Evolutionary conservation across 2,113 vertebrate genomes (phyloP).

Genomic region (Penelope pileata): DNA sequence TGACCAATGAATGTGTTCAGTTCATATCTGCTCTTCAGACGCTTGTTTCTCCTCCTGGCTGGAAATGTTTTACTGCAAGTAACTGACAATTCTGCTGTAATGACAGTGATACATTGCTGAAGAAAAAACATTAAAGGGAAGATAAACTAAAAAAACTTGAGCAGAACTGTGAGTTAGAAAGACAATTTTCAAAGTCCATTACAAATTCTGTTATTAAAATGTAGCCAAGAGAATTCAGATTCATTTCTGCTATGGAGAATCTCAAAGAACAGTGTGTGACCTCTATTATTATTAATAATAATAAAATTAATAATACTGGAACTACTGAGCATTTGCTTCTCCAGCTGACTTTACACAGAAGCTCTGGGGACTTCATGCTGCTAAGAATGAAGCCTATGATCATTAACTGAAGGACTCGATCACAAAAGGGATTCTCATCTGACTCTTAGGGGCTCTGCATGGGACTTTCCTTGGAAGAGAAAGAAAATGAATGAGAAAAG

Average conservation of each 20-base stretch:
- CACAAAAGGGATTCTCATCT: not conserved
- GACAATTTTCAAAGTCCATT: slow-evolving; percentile 3
- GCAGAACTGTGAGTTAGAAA: not conserved
- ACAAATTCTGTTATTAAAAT: slow-evolving; percentile 26
- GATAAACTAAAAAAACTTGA: not conserved
- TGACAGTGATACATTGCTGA: not conserved
- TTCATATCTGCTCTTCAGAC: not conserved
- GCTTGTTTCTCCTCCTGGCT: slow-evolving; percentile 2
- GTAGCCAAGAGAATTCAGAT: not conserved
- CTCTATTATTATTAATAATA: not conserved
- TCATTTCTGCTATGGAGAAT: not conserved
- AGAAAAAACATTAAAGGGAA: not conserved
- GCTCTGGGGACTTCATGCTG: slow-evolving; percentile 2
- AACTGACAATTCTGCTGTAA: slow-evolving; percentile 14
- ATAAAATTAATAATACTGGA: not conserved
- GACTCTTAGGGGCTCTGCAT: not conserved
- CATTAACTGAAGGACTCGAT: slow-evolving; percentile 20
- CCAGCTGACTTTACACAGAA: slow-evolving; percentile 44
- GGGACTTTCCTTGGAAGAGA: not conserved
- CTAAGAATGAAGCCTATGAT: slow-evolving; percentile 16
- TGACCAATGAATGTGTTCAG: slow-evolving; percentile 1
- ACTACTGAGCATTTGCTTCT: slow-evolving; percentile 8
- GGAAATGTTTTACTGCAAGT: slow-evolving; percentile 25
- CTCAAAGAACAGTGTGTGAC: slow-evolving; percentile 13
- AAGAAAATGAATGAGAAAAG: slow-evolving; percentile 21